These are phyloP conservation scores for Quadroppia sp. DNA, from an alignment of 2,888 invertebrate genomes.

Conservation along the genomic window DNA sequence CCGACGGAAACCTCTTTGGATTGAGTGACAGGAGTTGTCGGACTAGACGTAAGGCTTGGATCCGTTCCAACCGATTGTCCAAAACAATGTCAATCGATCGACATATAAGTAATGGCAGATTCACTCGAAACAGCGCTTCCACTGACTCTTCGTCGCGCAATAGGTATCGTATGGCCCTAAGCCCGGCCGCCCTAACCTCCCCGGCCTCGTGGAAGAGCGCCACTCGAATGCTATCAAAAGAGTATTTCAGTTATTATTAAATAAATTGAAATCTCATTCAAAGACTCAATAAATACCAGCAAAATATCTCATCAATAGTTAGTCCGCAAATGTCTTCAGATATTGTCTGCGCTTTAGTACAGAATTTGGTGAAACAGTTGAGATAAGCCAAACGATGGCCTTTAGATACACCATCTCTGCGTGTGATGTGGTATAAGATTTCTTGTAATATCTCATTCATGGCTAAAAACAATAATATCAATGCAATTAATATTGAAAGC, in stretches of 20 bases:
- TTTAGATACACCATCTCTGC: conserved; percentile 65
- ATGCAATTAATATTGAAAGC: conserved; percentile 36
- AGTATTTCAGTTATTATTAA: background rate
- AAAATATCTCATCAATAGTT: conserved; percentile 72
- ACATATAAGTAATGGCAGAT: conserved; percentile 76
- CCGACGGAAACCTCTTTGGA: conserved; percentile 67
- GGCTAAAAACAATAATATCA: conserved; percentile 52
- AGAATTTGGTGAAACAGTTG: conserved; percentile 78
- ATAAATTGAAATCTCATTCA: background rate
- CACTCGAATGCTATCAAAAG: conserved; percentile 68
- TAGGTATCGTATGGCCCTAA: conserved; percentile 80
- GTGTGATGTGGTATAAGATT: conserved; percentile 62
- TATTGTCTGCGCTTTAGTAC: conserved; percentile 51
- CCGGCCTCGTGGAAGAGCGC: conserved; percentile 79
- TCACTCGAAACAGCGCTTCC: conserved; percentile 70
- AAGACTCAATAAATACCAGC: conserved; percentile 60
- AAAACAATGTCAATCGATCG: conserved; percentile 83
- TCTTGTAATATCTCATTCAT: conserved; percentile 59
- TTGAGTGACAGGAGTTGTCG: conserved; percentile 64
- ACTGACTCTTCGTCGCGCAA: conserved; percentile 73
- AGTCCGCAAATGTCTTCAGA: conserved; percentile 61
- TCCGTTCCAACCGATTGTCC: conserved; percentile 73
- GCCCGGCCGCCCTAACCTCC: conserved; percentile 80
- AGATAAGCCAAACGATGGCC: conserved; percentile 76
- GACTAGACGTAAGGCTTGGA: conserved; percentile 83